phyloP scores from a whole-genome alignment of 2,113 vertebrate genomes.

The Sclerurus mexicanus region DNA sequence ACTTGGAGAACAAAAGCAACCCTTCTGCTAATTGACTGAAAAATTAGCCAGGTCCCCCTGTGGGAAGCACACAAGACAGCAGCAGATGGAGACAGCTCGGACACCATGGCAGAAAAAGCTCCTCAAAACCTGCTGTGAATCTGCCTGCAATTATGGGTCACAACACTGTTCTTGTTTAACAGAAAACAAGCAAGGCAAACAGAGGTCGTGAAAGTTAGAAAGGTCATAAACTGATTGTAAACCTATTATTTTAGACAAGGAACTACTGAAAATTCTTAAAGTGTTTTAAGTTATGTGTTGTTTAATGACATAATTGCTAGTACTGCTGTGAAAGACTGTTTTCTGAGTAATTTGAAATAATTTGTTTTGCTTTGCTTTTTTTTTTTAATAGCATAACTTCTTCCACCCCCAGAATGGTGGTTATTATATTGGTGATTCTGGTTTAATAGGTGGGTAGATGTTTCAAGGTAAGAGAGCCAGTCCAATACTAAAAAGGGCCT shows the following conservation, averaged over 20 bases:
- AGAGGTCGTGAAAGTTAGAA: constrained; percentile 67
- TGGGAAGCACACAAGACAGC: constrained; percentile 83
- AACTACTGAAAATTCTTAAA: background rate
- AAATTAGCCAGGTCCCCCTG: constrained; percentile 91
- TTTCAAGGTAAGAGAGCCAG: background rate
- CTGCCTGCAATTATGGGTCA: constrained; percentile 89
- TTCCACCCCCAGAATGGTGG: background rate
- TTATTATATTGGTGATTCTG: background rate
- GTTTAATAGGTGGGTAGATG: background rate
- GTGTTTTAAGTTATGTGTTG: background rate
- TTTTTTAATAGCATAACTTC: background rate
- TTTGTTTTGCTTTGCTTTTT: background rate
- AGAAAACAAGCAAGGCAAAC: constrained; percentile 73
- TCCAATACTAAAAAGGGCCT: background rate
- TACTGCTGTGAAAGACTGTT: background rate
- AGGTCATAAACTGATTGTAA: constrained; percentile 69
- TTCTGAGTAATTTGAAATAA: background rate
- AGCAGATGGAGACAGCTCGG: constrained; percentile 92
- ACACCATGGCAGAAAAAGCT: constrained; percentile 79
- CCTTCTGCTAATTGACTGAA: constrained; percentile 99
- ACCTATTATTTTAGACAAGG: background rate
- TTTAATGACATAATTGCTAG: background rate
- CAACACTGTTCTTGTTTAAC: constrained; percentile 86
- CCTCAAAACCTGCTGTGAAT: constrained; percentile 86
- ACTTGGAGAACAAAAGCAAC: constrained; percentile 89